Evolutionary conservation across 92 coral and sea anemone species (phyloP).

Genomic region (Parazoanthus swiftii): DNA sequence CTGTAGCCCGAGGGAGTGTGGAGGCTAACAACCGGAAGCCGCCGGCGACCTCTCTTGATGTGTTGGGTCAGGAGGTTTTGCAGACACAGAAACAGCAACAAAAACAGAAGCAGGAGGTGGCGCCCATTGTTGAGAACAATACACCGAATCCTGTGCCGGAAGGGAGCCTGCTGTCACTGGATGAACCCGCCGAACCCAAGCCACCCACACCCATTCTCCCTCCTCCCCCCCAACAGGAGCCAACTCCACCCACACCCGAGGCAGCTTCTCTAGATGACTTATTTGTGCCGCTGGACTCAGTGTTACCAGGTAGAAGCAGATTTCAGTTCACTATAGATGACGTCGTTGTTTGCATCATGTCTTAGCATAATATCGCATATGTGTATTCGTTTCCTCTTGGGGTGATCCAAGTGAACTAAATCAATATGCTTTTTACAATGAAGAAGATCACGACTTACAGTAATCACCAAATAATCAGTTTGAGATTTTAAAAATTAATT

Average conservation of each 20-base stretch:
- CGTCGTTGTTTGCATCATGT: not conserved
- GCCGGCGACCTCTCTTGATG: conserved; percentile 75
- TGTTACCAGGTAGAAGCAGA: conserved; percentile 70
- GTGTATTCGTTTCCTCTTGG: not conserved
- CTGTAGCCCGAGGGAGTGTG: conserved; percentile 51
- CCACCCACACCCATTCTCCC: conserved; percentile 3
- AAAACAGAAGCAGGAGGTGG: conserved; percentile 70
- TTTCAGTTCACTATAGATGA: not conserved
- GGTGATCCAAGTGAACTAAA: not conserved
- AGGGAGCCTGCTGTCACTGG: conserved; percentile 53
- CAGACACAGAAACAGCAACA: conserved; percentile 92
- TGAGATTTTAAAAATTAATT: not conserved
- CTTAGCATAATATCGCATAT: not conserved
- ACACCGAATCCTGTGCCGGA: conserved; percentile 35
- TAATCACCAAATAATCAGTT: not conserved
- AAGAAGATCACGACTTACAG: not conserved
- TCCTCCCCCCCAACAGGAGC: conserved; percentile 9
- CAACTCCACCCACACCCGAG: conserved; percentile 16
- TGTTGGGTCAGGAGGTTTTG: conserved; percentile 85
- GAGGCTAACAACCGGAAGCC: conserved; percentile 51
- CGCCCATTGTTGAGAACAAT: conserved; percentile 53
- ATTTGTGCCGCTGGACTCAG: conserved; percentile 91
- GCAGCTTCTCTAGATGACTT: conserved; percentile 68
- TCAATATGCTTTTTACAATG: not conserved
- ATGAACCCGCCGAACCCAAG: conserved; percentile 55